Evolutionary conservation across 2,113 vertebrate species (phyloP).

Genomic region (Ramphastos sulfuratus): DNA sequence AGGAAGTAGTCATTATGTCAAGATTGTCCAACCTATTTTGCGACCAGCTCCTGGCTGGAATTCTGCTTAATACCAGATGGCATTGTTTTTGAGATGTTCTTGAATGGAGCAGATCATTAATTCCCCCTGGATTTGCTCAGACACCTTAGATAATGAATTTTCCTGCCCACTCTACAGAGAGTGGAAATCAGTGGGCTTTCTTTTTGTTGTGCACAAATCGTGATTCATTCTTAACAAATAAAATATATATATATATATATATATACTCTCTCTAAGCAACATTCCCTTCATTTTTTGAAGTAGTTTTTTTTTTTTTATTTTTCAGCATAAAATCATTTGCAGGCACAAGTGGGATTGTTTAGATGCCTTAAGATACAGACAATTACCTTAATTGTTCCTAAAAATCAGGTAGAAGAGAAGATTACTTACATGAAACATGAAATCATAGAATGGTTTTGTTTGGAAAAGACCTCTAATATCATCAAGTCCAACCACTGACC

Average conservation of each 20-base stretch:
- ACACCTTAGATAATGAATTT: conserved; percentile 1
- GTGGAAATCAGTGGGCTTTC: not conserved
- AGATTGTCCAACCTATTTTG: conserved; percentile 51
- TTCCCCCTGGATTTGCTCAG: conserved; percentile 25
- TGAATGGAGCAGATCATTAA: conserved; percentile 47
- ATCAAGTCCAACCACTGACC: too few relatives aligned
- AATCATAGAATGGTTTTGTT: too few relatives aligned
- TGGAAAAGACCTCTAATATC: too few relatives aligned
- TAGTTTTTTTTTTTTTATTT: not conserved
- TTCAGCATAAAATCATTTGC: not conserved
- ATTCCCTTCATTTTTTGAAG: not conserved
- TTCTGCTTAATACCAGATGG: conserved; percentile 65
- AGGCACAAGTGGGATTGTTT: not conserved
- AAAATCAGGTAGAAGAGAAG: not conserved
- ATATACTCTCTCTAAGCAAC: not conserved
- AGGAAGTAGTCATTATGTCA: conserved; percentile 61
- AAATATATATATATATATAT: accelerated
- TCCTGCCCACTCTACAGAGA: not conserved
- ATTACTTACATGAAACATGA: not conserved
- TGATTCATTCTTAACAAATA: not conserved
- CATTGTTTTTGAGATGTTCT: conserved; percentile 61
- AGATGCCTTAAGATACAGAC: not conserved
- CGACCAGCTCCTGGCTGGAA: conserved; percentile 50
- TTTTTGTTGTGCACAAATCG: not conserved
- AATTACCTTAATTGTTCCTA: not conserved